Evolutionary conservation across 2,888 invertebrate species (phyloP), one percentile per base, ranked within the genome.

Genomic region (Elysia crispata): DNA sequence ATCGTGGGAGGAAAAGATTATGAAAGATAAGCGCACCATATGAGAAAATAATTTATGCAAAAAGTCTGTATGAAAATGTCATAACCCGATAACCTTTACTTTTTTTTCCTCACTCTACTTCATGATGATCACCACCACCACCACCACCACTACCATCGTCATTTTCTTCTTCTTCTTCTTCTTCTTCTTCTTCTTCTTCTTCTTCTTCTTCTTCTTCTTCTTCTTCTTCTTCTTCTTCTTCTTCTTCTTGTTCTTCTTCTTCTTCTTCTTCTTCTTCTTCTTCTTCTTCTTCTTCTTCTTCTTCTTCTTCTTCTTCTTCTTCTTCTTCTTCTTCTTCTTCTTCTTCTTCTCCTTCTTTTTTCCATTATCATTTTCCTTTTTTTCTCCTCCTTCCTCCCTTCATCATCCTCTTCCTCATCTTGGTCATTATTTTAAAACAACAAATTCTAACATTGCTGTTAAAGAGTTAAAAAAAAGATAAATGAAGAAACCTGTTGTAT

Each of bases 121-220:
- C n/a, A n/a, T n/a, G n/a, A n/a, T n/a, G n/a, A n/a, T n/a, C n/a
- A n/a, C n/a, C n/a, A n/a, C n/a, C n/a, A n/a, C n/a, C n/a, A n/a
- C n/a, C n/a, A n/a, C n/a, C n/a, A n/a, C n/a, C n/a, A n/a, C n/a
- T n/a, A n/a, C n/a, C 62, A n/a, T 76, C 41, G 6, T 41, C 66
- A 66, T 28, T 31, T 41, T 76, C 64, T 41, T 66, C 66, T 41
- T 76, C 66, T 76, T 66, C 66, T 66, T 76, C 76, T 76, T 66
- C 66, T 66, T 76, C 76, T 76, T 41, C 66, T 66, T 76, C 76
- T 76, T 64, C 66, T 64, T 76, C 76, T 76, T 64, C 49, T 64
- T 64, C 66, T 64, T 64, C 49, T 64, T 76, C 76, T 64, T 49
- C 66, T 66, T 76, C 76, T 76, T 66, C 49, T 66, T 66, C 66